These are phyloP conservation scores for Meganola albula DNA, from an alignment of 2,888 invertebrate genomes.

Conservation along the genomic window DNA sequence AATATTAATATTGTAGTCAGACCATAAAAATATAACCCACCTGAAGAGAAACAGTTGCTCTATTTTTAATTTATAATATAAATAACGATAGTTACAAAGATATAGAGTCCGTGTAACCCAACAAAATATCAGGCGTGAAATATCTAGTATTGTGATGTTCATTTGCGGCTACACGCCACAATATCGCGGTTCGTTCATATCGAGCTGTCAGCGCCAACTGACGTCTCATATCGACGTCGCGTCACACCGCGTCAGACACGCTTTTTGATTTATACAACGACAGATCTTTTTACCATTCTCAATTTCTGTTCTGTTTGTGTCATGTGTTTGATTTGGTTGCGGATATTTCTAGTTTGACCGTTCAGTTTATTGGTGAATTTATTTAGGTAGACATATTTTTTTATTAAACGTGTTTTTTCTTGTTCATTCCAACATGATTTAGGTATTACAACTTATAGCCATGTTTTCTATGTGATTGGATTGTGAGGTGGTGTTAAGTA, in stretches of 20 bases:
- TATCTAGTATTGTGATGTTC: conserved; percentile 14
- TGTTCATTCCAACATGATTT: too few relatives aligned
- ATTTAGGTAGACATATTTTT: too few relatives aligned
- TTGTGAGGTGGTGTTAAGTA: too few relatives aligned
- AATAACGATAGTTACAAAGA: conserved; percentile 1
- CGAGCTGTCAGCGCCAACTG: conserved; percentile 28
- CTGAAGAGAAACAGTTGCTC: too few relatives aligned
- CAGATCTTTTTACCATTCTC: conserved; percentile 12
- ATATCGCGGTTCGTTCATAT: conserved; percentile 20
- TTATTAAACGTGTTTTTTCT: too few relatives aligned
- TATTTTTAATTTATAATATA: too few relatives aligned
- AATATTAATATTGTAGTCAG: too few relatives aligned
- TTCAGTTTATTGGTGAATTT: too few relatives aligned
- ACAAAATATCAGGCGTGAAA: conserved; percentile 4
- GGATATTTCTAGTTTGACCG: not conserved
- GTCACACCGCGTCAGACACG: conserved; percentile 22
- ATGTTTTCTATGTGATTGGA: too few relatives aligned
- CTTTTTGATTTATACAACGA: conserved; percentile 23
- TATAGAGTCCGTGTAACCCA: too few relatives aligned
- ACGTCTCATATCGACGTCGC: conserved; percentile 26
- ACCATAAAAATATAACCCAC: too few relatives aligned
- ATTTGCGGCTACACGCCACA: conserved; percentile 22
- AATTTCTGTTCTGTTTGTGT: conserved; percentile 4
- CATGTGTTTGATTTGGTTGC: not conserved
- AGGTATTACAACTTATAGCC: too few relatives aligned